phyloP scores from a whole-genome alignment of 1,140 invertebrate genomes.

The Drosophila sechellia region DNA sequence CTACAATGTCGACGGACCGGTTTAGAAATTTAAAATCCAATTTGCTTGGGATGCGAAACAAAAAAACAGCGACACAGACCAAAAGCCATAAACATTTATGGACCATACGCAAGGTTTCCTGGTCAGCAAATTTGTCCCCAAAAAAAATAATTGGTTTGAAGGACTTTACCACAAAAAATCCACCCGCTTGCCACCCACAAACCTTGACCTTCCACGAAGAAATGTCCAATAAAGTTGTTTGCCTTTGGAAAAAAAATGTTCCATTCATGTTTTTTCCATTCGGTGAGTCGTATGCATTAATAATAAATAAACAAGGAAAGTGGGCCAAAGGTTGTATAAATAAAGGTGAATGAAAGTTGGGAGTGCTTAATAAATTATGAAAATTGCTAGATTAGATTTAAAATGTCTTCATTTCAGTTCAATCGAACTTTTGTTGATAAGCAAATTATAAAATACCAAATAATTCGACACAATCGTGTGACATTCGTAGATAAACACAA shows the following conservation, averaged over 20 bases:
- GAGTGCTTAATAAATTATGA: slow-evolving; percentile 20
- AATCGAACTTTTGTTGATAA: slow-evolving; percentile 3
- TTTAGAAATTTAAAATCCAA: slow-evolving; percentile 30
- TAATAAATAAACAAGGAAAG: slow-evolving; percentile 35
- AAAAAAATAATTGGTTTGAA: slow-evolving; percentile 24
- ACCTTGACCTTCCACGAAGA: slow-evolving; percentile 39
- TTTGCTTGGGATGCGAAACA: slow-evolving; percentile 48
- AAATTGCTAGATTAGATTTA: slow-evolving; percentile 32
- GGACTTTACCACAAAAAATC: slow-evolving; percentile 4
- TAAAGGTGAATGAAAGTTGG: slow-evolving; percentile 39
- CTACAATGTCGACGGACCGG: slow-evolving; percentile 25
- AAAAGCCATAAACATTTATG: slow-evolving; percentile 53
- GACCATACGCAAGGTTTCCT: slow-evolving; percentile 18
- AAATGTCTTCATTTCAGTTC: slow-evolving; percentile 4
- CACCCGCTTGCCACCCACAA: slow-evolving; percentile 6
- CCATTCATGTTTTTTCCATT: background rate
- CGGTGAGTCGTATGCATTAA: slow-evolving; percentile 22
- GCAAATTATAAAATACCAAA: slow-evolving; percentile 32
- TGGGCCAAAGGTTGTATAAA: slow-evolving; percentile 33
- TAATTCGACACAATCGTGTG: slow-evolving; percentile 15
- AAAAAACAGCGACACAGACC: background rate
- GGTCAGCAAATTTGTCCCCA: slow-evolving; percentile 25
- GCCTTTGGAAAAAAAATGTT: slow-evolving; percentile 17
- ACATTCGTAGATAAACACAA: slow-evolving; percentile 11
- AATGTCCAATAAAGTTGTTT: slow-evolving; percentile 35